Evolutionary conservation across 2,113 vertebrate species (phyloP), one percentile per base, ranked within the genome.

Genomic region (Oncorhynchus gorbuscha): DNA sequence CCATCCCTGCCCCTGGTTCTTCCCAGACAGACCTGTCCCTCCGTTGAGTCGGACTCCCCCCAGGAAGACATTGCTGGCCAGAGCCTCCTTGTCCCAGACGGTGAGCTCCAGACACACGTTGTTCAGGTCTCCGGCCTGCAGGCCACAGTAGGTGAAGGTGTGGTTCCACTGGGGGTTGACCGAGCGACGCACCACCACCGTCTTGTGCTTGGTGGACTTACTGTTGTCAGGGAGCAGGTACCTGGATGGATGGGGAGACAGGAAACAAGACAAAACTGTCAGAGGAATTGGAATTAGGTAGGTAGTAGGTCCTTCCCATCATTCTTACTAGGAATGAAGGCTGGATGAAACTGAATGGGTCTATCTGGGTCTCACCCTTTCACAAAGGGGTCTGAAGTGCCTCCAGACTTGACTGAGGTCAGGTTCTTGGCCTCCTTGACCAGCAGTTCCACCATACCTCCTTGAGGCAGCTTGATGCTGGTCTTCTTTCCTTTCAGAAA

Each of bases 141-240:
- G 90, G 70, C 95, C 96, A 32, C 94, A 94, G 90, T 99, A 99
- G 59, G 92, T 90, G 88, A 99, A 99, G 18, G 93, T 97, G 82
- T 99, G 96, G 88, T 99, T 98, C 98, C 98, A 99, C 74, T 92
- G 94, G 3, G 98, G 98, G 83, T 97, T 98, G 69, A 99, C 94
- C 0, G 93, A 96, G 83, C 94, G 97, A 48, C 93, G 96, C 75
- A 97, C 90, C 82, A 97, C 94, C 1, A 91, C 92, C 2, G 98
- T 99, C 94, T 99, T 99, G 91, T 98, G 97, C 91, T 99, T 99
- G 13, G 97, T 97, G 69, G 94, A 93, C 93, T 99, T 99, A 86
- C 89, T 97, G 87, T 93, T 95, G 89, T 99, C 97, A 24, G 97
- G 97, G 11, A 99, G 95, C 71, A 99, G 92, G 79, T 99, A 99